Base-by-base conservation (phyloP, 2,888 invertebrate genomes). In the Drymonia ruficornis region DNA sequence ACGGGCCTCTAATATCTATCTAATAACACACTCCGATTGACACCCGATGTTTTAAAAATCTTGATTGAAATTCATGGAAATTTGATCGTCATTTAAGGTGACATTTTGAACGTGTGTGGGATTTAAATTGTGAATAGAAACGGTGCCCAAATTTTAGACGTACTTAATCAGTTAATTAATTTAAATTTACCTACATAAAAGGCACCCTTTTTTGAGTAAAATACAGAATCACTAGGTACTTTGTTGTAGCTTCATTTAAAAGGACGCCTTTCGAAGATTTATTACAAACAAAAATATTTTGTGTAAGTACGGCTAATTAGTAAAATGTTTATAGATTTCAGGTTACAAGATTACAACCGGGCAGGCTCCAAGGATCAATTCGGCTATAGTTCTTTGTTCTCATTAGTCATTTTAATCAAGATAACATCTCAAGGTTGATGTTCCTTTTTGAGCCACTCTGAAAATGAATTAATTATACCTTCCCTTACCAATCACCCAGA, bases 291-390 rank as follows among this genome's bases (percentile, higher is more conserved):
- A 52, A 63, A 56, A 67, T 53, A 64, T 63, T 51, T 48, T 61
- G 52, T 67, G 68, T 56, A n/a, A n/a, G n/a, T 46, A 34, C 55
- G 59, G 54, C 66, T 86, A 85, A 87, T 84, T 81, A 80, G 70
- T 36, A 45, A 65, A 73, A 78, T 80, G 70, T 82, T 82, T 86
- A 86, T 70, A 92, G 91, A 92, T 91, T 92, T 91, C 87, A 89
- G 91, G 75, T 83, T 92, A 85, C 91, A 92, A 85, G 91, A 91
- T 78, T 90, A 84, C 84, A 91, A 87, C 80, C 73, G 74, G 59
- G 90, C 83, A 29, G 72, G 65, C 55, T 72, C 86, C 54, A 76
- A 71, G 76, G 68, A 80, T 75, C 76, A 67, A 55, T 76, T 74
- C 66, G 70, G 74, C 70, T 75, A 64, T 65, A 62, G 67, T 57